Percentiles rank a stretch among this genome's conserved stretches.
Conservation (phyloP, 2,888 invertebrate species). For the Diarsia mendica region DNA sequence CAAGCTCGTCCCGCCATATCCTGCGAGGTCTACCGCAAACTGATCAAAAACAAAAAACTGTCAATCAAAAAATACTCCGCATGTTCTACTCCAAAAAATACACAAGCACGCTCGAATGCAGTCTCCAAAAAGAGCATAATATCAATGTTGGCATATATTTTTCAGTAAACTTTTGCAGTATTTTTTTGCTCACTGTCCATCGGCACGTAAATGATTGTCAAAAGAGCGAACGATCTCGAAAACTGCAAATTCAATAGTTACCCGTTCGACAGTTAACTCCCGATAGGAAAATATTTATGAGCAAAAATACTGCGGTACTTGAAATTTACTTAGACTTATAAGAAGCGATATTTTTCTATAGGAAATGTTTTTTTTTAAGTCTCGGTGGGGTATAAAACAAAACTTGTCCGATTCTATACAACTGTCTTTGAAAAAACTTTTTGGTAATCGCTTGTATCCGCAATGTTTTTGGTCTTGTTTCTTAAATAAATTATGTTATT, state of each 20-base stretch:
- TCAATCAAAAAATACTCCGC: background rate
- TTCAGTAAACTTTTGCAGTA: slow-evolving; percentile 23
- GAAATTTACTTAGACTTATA: background rate
- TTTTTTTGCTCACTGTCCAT: slow-evolving; percentile 43
- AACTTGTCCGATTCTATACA: background rate
- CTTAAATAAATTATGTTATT: too few relatives aligned
- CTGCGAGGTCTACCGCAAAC: background rate
- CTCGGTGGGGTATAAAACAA: background rate
- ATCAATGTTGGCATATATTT: slow-evolving; percentile 37
- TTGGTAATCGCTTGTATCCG: background rate
- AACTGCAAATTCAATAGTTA: slow-evolving; percentile 55
- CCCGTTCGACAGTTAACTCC: slow-evolving; percentile 32
- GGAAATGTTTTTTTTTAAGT: background rate
- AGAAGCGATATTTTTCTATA: background rate
- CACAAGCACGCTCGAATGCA: background rate
- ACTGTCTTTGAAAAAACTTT: background rate
- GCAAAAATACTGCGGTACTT: slow-evolving; percentile 6
- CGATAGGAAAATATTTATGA: slow-evolving; percentile 53
- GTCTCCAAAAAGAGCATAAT: slow-evolving; percentile 28
- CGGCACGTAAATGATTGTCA: slow-evolving; percentile 54
- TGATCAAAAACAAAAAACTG: background rate
- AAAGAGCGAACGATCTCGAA: slow-evolving; percentile 48
- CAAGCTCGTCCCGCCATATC: background rate
- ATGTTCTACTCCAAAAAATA: slow-evolving; percentile 1
- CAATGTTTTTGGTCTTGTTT: too few relatives aligned